Evolutionary conservation across 2,113 vertebrate species (phyloP).

Genomic region (Alligator sinensis): DNA sequence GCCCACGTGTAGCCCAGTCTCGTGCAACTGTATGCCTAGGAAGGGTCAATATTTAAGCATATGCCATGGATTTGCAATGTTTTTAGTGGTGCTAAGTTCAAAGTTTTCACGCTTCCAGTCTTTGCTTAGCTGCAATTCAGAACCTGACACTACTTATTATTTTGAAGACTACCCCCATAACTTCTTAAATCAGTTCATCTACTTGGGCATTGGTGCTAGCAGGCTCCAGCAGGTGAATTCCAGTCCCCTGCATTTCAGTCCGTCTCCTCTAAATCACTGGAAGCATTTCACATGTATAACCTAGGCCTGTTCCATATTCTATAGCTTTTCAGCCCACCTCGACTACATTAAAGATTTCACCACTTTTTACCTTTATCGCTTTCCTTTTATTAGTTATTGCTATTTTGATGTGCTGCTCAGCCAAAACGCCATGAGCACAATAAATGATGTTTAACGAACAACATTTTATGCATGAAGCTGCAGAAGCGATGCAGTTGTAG

Average conservation of each 20-base stretch:
- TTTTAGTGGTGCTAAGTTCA: accelerated
- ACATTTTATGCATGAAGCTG: no score
- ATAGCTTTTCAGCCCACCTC: not conserved
- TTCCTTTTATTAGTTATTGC: no score
- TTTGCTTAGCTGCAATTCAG: not conserved
- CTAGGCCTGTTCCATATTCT: not conserved
- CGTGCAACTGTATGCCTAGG: accelerated
- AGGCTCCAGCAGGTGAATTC: accelerated
- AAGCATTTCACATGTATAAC: not conserved
- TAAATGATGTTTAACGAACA: no score
- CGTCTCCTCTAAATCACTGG: accelerated
- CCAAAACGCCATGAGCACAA: no score
- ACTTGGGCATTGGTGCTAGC: not conserved
- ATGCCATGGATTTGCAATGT: not conserved
- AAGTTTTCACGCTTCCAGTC: not conserved
- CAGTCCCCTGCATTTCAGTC: not conserved
- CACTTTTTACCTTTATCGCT: not conserved
- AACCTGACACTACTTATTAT: not conserved
- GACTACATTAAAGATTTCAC: not conserved
- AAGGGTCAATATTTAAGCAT: not conserved
- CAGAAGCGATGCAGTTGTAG: no score
- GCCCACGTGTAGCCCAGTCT: accelerated
- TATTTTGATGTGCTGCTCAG: no score
- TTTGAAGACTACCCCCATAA: not conserved
- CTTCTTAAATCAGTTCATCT: not conserved